Percentiles rank a stretch among this genome's conserved stretches.
These are phyloP conservation scores for Tuta absoluta DNA, from an alignment of 2,888 invertebrate species.

Conservation along the genomic window DNA sequence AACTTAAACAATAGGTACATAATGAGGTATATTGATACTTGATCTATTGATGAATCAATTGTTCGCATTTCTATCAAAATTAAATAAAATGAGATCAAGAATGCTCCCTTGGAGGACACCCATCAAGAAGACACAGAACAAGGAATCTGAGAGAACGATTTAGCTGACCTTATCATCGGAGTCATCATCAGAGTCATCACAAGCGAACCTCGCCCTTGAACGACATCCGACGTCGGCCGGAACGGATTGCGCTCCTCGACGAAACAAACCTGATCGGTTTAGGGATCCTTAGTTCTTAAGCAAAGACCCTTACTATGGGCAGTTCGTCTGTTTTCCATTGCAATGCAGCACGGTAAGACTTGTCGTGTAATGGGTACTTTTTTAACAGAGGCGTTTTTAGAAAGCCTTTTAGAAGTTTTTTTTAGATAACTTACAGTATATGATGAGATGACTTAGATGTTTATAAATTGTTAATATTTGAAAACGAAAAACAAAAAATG, in stretches of 20 bases:
- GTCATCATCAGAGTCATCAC: slow-evolving; percentile 54
- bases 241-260: slow-evolving; percentile 66
- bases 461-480: no score
- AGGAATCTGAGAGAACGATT: background rate
- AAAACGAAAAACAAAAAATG: no score
- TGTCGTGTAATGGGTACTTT: no score
- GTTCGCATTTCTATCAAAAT: background rate
- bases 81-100: background rate
- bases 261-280: slow-evolving; percentile 45
- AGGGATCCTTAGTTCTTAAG: background rate
- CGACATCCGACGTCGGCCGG: slow-evolving; percentile 75
- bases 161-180: slow-evolving; percentile 41
- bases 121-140: background rate
- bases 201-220: slow-evolving; percentile 74
- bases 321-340: no score
- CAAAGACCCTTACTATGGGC: background rate
- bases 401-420: no score
- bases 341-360: no score
- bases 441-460: no score
- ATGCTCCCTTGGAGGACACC: background rate
- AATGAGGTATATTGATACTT: no score
- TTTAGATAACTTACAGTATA: no score
- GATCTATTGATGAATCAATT: no score
- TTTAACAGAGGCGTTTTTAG: no score
- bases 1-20: no score